Evolutionary conservation across 2,797 vertebrate genomes (phyloP), one percentile per base, ranked within the genome.

Genomic region (Parauchenoglanis punctatus): DNA sequence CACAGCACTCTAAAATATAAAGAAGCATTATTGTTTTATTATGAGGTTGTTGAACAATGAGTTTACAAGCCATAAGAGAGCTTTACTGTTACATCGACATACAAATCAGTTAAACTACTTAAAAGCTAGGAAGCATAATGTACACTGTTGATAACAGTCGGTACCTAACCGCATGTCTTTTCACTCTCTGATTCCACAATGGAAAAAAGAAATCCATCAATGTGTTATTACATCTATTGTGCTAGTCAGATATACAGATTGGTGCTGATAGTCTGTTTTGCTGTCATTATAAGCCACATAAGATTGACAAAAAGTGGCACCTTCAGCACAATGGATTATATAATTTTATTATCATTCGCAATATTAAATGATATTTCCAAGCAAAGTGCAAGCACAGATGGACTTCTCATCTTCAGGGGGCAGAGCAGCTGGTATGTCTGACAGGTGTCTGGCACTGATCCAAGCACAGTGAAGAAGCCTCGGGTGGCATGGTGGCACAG

Each of bases 391-490:
- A n/a, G 80, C 86, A 56, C 90, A 91, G 90, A 90, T 91, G 89
- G 90, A 87, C 87, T 85, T 81, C 54, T 75, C 75, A 81, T 81
- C 88, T 89, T 87, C 84, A 84, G 84, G 85, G 84, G 87, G 86
- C 84, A 84, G 88, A 85, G 91, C 95, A 95, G 93, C 94, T 95
- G 94, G 92, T 91, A 87, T 85, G 91, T 90, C 90, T 91, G 92
- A 92, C 92, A 93, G 94, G 92, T 84, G 92, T 78, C 90, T 92
- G 91, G 92, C 88, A 91, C 77, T 76, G 63, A 90, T 94, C 94
- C 94, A 94, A 89, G 89, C 85, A 56, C 31, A n/a, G 12, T 3
- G n/a, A 87, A 80, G 63, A 76, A 58, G 85, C 82, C 76, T 84
- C 73, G 77, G 87, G 81, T 87, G 89, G 87, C 82, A 89, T 72